Base-by-base conservation (phyloP, 2,888 invertebrate species). In the Xestia rhomboidea region DNA sequence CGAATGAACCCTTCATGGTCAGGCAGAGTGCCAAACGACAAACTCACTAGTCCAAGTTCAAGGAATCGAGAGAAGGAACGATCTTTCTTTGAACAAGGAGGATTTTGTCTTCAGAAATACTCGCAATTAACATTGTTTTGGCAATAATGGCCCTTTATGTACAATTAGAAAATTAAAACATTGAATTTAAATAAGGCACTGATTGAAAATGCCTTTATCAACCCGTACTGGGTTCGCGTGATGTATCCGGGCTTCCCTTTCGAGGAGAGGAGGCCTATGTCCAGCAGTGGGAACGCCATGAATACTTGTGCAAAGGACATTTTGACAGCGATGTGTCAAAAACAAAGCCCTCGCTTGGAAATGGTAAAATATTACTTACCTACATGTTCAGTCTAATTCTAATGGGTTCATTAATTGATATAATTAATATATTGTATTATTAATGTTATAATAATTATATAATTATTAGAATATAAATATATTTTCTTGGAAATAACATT, bases 11-110 rank as follows among this genome's bases (percentile, higher is more conserved):
- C 13, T 38, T 68, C 82, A 80, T 34, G 74, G 86, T 30, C 78
- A 73, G 85, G 87, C 85, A 84, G 5, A 21, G 2, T 84, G 87
- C 87, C 87, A 87, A 87, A 4, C n/a, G 62, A 18, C 66, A 49
- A 82, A 72, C 38, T 38, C 60, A 60, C 63, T 63, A 75, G 21
- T 46, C 72, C 62, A 77, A 83, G 82, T 84, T 86, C 82, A 87
- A 76, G 82, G 82, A 74, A 60, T 68, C 13, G 54, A 41, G 34
- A 15, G 15, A 41, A 41, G 4, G 3, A 8, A 73, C 57, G 62
- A 66, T 81, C 71, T 83, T 74, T 77, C 73, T 38, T 63, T 71
- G 38, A 51, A 7, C 69, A 80, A 69, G 46, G 68, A 79, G 54
- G 24, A n/a, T 66, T 75, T 79, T 51, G 44, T 68, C 24, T 68